Percentiles rank a stretch among this genome's conserved stretches.
These are phyloP conservation scores for Zele albiditarsus DNA, from an alignment of 2,888 invertebrate genomes.

Conservation along the genomic window DNA sequence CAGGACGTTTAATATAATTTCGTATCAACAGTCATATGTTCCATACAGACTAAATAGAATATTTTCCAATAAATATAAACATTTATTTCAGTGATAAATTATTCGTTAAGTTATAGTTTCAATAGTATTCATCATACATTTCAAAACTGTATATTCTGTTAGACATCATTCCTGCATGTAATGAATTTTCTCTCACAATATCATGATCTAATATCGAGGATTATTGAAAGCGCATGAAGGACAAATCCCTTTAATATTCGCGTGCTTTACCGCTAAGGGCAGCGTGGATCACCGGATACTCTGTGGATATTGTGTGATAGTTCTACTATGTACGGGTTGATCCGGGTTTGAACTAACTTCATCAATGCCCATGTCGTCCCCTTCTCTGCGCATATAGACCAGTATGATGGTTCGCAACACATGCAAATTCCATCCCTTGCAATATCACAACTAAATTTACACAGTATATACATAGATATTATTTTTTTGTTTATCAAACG, in stretches of 20 bases:
- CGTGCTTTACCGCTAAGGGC: background rate
- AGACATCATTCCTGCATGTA: too few relatives aligned
- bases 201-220: background rate
- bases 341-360: constrained; percentile 28
- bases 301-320: background rate
- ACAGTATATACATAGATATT: too few relatives aligned
- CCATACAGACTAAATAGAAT: too few relatives aligned
- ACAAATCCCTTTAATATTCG: background rate
- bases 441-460: background rate
- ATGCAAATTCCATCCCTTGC: constrained; percentile 12
- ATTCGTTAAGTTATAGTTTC: too few relatives aligned
- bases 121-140: too few relatives aligned
- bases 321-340: constrained; percentile 2
- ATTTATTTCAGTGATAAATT: too few relatives aligned
- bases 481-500: too few relatives aligned
- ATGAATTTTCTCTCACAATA: background rate
- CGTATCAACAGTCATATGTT: too few relatives aligned
- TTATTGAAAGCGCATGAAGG: background rate
- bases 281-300: background rate
- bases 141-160: too few relatives aligned
- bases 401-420: constrained; percentile 10
- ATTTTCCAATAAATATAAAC: too few relatives aligned
- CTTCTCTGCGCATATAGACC: background rate
- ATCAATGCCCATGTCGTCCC: constrained; percentile 18
- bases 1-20: too few relatives aligned